A percentile compares a stretch with the other conserved stretches of the same genome.
Evolutionary conservation across 2,797 vertebrate genomes (phyloP).

Genomic region (Heteromormyrus szaboi): DNA sequence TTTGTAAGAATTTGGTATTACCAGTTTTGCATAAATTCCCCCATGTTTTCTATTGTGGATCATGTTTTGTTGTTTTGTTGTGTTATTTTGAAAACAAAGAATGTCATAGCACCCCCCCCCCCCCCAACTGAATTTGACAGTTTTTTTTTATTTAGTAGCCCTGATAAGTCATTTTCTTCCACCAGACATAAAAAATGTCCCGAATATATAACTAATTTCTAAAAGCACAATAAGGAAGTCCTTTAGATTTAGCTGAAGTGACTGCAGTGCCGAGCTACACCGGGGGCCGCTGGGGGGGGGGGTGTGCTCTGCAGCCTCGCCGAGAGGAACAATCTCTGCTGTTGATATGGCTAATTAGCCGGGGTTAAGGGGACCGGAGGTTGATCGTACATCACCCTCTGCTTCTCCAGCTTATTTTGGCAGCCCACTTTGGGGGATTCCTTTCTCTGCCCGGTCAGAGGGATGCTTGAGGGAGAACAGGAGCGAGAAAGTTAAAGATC

Average conservation of each 20-base stretch:
- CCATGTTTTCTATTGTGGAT: not conserved
- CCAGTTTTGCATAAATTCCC: not conserved
- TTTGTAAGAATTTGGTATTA: not conserved
- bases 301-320: slow-evolving; percentile 33
- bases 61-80: not conserved
- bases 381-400: slow-evolving; percentile 45
- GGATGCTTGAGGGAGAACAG: slow-evolving; percentile 35
- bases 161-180: not conserved
- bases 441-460: slow-evolving; percentile 37
- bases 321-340: slow-evolving; percentile 43
- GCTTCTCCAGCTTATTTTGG: slow-evolving; percentile 37
- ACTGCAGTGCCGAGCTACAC: slow-evolving; percentile 16
- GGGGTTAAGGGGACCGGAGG: slow-evolving; percentile 45
- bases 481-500: slow-evolving; percentile 65
- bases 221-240: slow-evolving; percentile 8
- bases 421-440: slow-evolving; percentile 47
- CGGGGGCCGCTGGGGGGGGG: slow-evolving; percentile 19
- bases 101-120: too few species aligned
- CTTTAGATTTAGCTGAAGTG: slow-evolving; percentile 24
- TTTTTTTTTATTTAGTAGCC: not conserved
- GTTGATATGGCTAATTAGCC: slow-evolving; percentile 54
- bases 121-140: not conserved
- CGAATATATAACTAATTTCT: not conserved
- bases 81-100: not conserved
- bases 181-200: not conserved